A percentile compares a stretch with the other conserved stretches of the same genome.
These are phyloP conservation scores for Rhadinocentrus ornatus DNA, from an alignment of 2,797 vertebrate genomes.

Conservation along the genomic window DNA sequence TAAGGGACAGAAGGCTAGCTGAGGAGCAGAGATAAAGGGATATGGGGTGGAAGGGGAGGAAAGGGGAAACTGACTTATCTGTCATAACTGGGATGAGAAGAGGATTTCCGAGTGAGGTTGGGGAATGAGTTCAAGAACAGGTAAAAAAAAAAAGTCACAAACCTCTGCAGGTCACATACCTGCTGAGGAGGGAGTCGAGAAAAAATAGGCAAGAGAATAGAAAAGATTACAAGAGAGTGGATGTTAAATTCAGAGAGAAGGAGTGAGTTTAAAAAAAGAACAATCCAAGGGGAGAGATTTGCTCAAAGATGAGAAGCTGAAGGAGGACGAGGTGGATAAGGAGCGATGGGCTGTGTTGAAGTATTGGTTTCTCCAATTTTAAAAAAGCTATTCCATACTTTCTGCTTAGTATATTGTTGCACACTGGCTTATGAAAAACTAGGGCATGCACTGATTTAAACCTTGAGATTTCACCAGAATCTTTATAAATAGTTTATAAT, in stretches of 20 bases:
- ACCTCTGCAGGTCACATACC: conserved; percentile 6
- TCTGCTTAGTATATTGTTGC: background rate
- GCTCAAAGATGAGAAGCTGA: background rate
- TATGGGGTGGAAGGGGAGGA: conserved; percentile 10
- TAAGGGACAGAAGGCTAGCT: conserved; percentile 34
- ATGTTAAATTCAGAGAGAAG: conserved; percentile 10
- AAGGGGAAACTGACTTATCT: conserved; percentile 17
- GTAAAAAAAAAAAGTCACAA: conserved; percentile 5
- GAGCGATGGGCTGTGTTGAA: background rate
- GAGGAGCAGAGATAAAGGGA: conserved; percentile 50
- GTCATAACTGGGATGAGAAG: background rate
- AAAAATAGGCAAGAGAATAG: background rate
- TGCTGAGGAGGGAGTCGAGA: conserved; percentile 22
- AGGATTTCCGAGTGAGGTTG: conserved; percentile 16
- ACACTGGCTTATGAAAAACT: background rate
- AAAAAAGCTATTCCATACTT: background rate
- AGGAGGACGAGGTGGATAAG: background rate
- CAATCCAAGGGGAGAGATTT: conserved; percentile 10
- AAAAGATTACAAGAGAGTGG: conserved; percentile 1
- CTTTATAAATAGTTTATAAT: background rate
- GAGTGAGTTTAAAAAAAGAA: background rate
- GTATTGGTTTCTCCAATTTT: background rate
- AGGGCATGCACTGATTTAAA: background rate
- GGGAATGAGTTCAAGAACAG: conserved; percentile 30
- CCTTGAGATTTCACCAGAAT: background rate